These are phyloP conservation scores for Indicator maculatus DNA, from an alignment of 2,113 vertebrate genomes.

Conservation along the genomic window DNA sequence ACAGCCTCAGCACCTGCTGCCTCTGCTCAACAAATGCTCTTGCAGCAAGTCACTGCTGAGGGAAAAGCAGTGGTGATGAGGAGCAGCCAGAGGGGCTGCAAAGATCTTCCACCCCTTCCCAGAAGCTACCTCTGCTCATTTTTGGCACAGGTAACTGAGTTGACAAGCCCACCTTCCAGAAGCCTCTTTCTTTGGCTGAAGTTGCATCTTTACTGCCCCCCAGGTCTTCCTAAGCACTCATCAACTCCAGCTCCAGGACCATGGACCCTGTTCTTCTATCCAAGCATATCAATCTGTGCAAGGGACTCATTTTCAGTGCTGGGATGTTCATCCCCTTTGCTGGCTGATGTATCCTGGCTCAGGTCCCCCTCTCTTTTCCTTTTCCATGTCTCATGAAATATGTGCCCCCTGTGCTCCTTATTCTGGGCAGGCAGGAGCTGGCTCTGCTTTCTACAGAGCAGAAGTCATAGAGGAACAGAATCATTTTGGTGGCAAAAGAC, in stretches of 20 bases:
- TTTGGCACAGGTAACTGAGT: background rate
- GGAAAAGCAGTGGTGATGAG: background rate
- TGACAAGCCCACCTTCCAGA: background rate
- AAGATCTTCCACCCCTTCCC: background rate
- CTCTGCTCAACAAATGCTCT: background rate
- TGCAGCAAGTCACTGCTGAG: background rate
- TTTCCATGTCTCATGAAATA: background rate
- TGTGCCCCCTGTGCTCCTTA: background rate
- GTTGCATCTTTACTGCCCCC: background rate
- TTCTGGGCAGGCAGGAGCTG: background rate
- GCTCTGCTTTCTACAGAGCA: background rate
- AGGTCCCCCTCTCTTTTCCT: background rate
- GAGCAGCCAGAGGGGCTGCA: background rate
- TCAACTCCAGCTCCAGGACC: background rate
- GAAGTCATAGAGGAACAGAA: background rate
- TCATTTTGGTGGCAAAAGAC: no score
- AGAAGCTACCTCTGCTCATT: background rate
- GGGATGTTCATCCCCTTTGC: background rate
- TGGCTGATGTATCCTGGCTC: background rate
- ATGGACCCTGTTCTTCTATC: no score
- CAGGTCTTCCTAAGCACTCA: no score
- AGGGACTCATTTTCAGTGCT: background rate
- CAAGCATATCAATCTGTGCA: no score
- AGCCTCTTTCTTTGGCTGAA: background rate
- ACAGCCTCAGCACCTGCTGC: accelerated